Evolutionary conservation across 64 coral and sea anemone genomes (phyloP), one percentile per base, ranked within the genome.

Genomic region (Anthopleura sola): DNA sequence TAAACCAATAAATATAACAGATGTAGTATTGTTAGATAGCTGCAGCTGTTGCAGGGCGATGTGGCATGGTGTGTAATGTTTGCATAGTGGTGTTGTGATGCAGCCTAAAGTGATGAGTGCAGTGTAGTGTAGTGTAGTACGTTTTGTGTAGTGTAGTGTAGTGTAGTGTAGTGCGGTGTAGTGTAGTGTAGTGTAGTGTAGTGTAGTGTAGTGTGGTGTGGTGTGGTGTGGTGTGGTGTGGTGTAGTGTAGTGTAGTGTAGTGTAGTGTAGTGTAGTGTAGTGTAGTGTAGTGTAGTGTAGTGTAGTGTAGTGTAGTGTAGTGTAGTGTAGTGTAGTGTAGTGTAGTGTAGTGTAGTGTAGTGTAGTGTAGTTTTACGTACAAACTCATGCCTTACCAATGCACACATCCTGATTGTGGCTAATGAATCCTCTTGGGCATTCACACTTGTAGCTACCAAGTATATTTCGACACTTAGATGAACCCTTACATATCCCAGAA

Each of bases 401-500:
- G 57, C 94, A 96, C 44, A 96, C 88, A 40, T 90, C 58, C 55
- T 96, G 90, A 55, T 74, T 80, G 78, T 96, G 87, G 47, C 87
- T 92, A 33, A 96, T 55, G 85, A 96, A 96, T 88, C 94, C 94
- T 62, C 75, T 86, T 50, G 94, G 94, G 78, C 94, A 96, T 19
- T 88, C 84, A 78, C 94, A 96, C 8, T 77, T 86, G 75, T 92
- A 83, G 75, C 87, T 87, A 50, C 94, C 94, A 90, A 96, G 84
- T 1, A 90, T 96, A 40, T 96, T 96, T 2, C 83, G 83, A 87
- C 94, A 96, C 85, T 86, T 81, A 0, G 94, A 96, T 7, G 94
- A 89, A 37, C 74, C 84, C 51, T 91, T 91, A 56, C 94, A 96
- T 90, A 92, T 96, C 87, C 94, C 94, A 90, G 83, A 89, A 68